Evolutionary conservation across 2,113 vertebrate species (phyloP), one percentile per base, ranked within the genome.

Genomic region (Solea senegalensis): DNA sequence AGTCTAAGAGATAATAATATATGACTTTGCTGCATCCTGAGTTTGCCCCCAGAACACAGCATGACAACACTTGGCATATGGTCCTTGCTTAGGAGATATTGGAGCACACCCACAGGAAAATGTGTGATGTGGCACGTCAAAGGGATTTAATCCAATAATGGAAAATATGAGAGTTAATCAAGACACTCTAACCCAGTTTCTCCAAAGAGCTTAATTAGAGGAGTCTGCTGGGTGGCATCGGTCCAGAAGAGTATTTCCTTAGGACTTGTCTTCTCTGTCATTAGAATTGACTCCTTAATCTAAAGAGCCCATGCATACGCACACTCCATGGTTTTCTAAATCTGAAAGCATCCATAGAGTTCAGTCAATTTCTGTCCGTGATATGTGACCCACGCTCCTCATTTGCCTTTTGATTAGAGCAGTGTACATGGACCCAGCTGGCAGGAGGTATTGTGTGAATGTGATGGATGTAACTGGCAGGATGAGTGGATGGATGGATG

Each of bases 131-230:
- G 75, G 63, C 77, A 75, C 60, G 15, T 74, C 64, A 74, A 8
- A 50, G 60, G 79, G 74, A 86, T 34, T 85, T 70, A 82, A 73
- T 79, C 69, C 66, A 86, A 69, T 86, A 82, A 85, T 80, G 53
- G 44, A 58, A 76, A 73, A 80, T 73, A 69, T 73, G 50, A 80
- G 72, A 77, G 81, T 80, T 77, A 85, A 83, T 87, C 81, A 84
- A 86, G 69, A 67, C 60, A 53, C 51, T 69, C 27, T 75, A 78
- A 82, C 79, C 79, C 67, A 85, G 74, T 79, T 84, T 66, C 65
- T 83, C 68, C 51, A 67, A 16, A 44, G 64, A 74, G 73, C 57
- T 78, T 80, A 80, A 86, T 84, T 82, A 84, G 71, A 83, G 74
- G 34, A 79, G 71, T 74, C 69, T 63, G 49, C 67, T 41, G 57